phyloP scores from a whole-genome alignment of 2,113 vertebrate species.

The Ceyx melanurus region DNA sequence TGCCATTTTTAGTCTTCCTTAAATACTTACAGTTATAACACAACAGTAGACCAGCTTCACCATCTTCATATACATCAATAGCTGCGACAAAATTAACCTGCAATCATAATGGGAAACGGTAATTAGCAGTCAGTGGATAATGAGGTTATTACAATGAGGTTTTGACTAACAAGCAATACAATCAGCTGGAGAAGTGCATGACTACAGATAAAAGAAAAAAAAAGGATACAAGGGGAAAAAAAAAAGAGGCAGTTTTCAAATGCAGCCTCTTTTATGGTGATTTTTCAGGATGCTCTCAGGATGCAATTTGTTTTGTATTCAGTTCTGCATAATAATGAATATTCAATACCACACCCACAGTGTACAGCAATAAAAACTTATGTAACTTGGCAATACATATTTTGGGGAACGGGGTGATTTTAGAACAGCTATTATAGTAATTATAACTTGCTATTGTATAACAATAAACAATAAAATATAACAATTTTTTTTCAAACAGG shows the following conservation, averaged over 20 bases:
- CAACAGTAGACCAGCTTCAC: slow-evolving; percentile 93
- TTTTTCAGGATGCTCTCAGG: neutral
- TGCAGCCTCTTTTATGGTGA: neutral
- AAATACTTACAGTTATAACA: slow-evolving; percentile 96
- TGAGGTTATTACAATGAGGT: neutral
- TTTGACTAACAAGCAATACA: neutral
- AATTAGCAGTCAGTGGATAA: slow-evolving; percentile 2
- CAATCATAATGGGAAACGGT: slow-evolving; percentile 63
- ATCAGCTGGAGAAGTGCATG: neutral
- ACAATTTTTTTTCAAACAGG: neutral
- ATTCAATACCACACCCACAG: neutral
- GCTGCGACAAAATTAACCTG: slow-evolving; percentile 98
- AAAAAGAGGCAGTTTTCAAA: neutral
- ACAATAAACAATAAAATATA: neutral
- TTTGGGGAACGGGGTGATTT: neutral
- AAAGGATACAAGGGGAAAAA: neutral
- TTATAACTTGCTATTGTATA: too few species aligned
- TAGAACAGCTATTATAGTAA: neutral
- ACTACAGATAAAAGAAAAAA: neutral
- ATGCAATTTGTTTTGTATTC: neutral
- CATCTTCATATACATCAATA: slow-evolving; percentile 99
- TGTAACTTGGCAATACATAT: neutral
- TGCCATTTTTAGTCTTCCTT: neutral
- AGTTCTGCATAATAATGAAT: neutral
- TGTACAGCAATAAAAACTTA: neutral